Evolutionary conservation across 1,140 invertebrate genomes (phyloP), one percentile per base, ranked within the genome.

Genomic region (Temnothorax curvispinosus): DNA sequence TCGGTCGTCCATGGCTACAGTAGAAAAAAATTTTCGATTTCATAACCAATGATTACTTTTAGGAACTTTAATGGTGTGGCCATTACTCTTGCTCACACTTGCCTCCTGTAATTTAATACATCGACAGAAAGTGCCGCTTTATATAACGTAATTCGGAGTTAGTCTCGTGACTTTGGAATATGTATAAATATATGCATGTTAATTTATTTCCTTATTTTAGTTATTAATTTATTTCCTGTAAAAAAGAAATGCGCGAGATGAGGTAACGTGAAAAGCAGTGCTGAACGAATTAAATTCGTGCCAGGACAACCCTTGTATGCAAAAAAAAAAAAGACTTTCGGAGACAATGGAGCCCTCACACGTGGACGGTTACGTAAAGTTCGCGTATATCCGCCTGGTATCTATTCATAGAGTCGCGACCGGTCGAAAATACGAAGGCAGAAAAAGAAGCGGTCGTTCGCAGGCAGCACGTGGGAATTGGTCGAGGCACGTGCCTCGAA

Each of bases 401-500:
- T 69, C 58, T 77, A 56, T 78, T 77, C 58, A 38, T 41, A 47
- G 82, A 60, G 32, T 5, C 52, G 38, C 32, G 9, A 27, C 21
- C 13, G 75, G 35, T 60, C 35, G 52, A 76, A 72, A 69, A 44
- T 58, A 64, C 21, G 72, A 58, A 41, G 41, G 54, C 64, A 64
- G 71, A 47, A 80, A 47, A 81, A 78, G 18, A 69, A 80, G 32
- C 38, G 75, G 32, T 38, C 52, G 62, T 71, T 35, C 62, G 54
- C 21, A 54, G 71, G 62, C 58, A 71, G 60, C 50, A 69, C 67
- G 88, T 62, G 75, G 56, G 71, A 71, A 87, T 62, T 56, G 69
- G 27, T 13, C 52, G 89, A 71, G 92, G 86, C 92, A 93, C 90
- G 93, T 92, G 92, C 90, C 93, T 85, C 76, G 89, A 82, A 69